Base-by-base conservation (phyloP, 2,113 vertebrate genomes). In the Peromyscus maniculatus region DNA sequence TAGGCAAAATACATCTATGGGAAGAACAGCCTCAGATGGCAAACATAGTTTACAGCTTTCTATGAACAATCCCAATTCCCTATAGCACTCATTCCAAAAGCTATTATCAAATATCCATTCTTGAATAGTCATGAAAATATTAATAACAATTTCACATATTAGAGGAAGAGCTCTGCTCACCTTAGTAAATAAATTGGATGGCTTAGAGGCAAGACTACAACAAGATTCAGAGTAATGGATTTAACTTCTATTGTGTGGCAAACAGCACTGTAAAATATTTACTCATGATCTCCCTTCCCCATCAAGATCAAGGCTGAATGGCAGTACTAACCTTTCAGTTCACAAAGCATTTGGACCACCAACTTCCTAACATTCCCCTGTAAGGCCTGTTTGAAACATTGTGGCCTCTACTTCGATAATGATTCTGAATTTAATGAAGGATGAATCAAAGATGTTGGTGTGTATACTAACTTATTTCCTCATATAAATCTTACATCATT, bases 391-490 rank as follows among this genome's bases (percentile, higher is more conserved):
- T 92, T 80, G 72, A 80, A 95, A 95, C 64, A 71, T 69, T 84
- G 39, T 57, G 49, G 24, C 24, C 4, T 87, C 22, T 31, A 6
- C 57, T 92, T 57, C 24, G 78, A 52, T 82, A 55, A 52, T 82
- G 69, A 67, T 22, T 90, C 91, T 69, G 74, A 78, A 91, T 87
- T 97, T 88, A 93, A 59, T 77, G 39, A 94, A 96, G 39, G 33
- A 36, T 82, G 46, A 91, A 71, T 93, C 3, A 72, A 95, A 95
- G 74, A 92, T 64, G 66, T 43, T 80, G 59, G 21, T 21, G n/a
- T 79, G 12, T 39, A 36, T 64, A 71, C 33, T 88, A 72, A 72
- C 72, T 87, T 66, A 46, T 71, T 91, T 91, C 89, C n/a, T 49
- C 21, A 82, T 72, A 67, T 22, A 88, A 75, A 19, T 75, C 64